Base-by-base conservation (phyloP, 1,140 invertebrate species). In the Aphis craccivora region DNA sequence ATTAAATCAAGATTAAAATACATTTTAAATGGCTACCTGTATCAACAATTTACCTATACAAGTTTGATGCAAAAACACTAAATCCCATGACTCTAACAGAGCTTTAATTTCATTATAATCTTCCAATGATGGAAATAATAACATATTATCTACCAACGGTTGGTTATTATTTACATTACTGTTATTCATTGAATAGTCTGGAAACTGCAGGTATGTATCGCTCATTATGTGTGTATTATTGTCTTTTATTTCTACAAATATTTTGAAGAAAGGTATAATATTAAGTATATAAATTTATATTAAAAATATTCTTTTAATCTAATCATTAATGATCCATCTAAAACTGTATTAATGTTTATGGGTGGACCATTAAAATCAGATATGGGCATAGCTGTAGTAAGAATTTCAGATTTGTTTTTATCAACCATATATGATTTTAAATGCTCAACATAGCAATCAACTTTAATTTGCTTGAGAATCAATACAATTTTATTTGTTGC, bases 271-370 rank as follows among this genome's bases (percentile, higher is more conserved):
- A 30, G 43, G 25, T 67, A 67, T 67, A 67, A 30, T 67, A 67
- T 4, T 45, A 45, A 45, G 43, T 45, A 45, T 45, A 45, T 45
- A 45, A 45, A 45, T 45, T 45, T 35, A 20, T n/a, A 81, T 81
- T 37, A 81, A 18, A 81, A 81, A 81, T 81, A 81, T 81, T 81
- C 35, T 81, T 81, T 81, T 81, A 81, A 37, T 81, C 35, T 35
- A 20, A 81, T 81, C 76, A 81, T 81, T 81, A 81, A 81, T 35
- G 76, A 81, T 81, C 76, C 76, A 81, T 81, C 35, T n/a, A 81
- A 35, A 35, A 81, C 18, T 81, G 76, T 37, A 81, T 81, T 81
- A 35, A 81, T 81, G 76, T 37, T 81, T 81, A 81, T 81, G 6
- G 76, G 76, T 35, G 35, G 76, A 81, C 76, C 76, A 81, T 81